phyloP scores from a whole-genome alignment of 1,140 invertebrate genomes.

The Lepidurus packardi region DNA sequence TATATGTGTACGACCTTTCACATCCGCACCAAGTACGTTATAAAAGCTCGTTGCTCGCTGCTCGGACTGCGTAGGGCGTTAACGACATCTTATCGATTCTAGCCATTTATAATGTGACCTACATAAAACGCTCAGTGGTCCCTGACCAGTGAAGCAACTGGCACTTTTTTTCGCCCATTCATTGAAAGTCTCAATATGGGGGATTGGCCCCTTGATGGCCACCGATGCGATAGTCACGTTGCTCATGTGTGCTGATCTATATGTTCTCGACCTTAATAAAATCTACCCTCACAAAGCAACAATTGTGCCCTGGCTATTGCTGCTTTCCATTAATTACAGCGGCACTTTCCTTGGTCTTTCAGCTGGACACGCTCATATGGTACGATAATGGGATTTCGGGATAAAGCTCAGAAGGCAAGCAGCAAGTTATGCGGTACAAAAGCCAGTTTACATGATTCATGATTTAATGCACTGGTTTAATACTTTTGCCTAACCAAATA shows the following conservation, averaged over 20 bases:
- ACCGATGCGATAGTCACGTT: background rate
- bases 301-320: background rate
- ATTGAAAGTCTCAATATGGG: background rate
- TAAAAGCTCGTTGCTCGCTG: background rate
- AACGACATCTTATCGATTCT: constrained; percentile 15
- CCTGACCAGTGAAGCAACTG: background rate
- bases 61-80: background rate
- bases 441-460: too few species aligned
- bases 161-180: background rate
- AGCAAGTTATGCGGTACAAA: too few species aligned
- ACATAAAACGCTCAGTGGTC: background rate
- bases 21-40: background rate
- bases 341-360: too few species aligned
- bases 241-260: too few species aligned
- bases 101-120: constrained; percentile 1
- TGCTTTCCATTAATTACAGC: too few species aligned
- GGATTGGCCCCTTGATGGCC: background rate
- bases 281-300: background rate
- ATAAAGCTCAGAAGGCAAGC: too few species aligned
- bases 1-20: background rate
- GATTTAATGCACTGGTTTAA: too few species aligned
- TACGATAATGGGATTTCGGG: too few species aligned
- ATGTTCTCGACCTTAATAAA: background rate
- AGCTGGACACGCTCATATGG: too few species aligned
- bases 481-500: too few species aligned